Percentiles rank a stretch among this genome's conserved stretches.
phyloP scores from a whole-genome alignment of 1,140 invertebrate species.

The Drosophila athabasca region DNA sequence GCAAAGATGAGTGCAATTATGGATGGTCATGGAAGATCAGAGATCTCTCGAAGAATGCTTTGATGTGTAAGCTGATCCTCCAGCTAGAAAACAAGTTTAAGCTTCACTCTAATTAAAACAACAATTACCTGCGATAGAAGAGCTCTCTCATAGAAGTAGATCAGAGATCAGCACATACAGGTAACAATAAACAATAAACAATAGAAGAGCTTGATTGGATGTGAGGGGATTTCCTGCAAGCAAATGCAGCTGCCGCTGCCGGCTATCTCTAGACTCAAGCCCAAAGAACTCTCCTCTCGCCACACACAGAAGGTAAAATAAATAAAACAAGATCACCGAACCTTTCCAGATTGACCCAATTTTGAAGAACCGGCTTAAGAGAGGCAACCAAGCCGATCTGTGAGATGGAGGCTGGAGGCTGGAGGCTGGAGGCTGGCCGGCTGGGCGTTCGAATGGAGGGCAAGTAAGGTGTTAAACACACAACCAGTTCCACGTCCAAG shows the following conservation, averaged over 20 bases:
- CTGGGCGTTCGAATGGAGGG: slow-evolving; percentile 27
- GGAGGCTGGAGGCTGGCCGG: not conserved
- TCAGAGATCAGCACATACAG: slow-evolving; percentile 22
- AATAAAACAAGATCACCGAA: slow-evolving; percentile 71
- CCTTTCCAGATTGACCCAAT: slow-evolving; percentile 78
- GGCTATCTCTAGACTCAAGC: not conserved
- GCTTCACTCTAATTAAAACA: slow-evolving; percentile 22
- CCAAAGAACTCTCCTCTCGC: too few relatives aligned
- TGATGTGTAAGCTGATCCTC: not conserved
- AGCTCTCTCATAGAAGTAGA: not conserved
- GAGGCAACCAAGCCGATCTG: slow-evolving; percentile 5
- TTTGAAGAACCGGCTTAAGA: slow-evolving; percentile 59
- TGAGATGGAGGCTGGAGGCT: slow-evolving; percentile 3
- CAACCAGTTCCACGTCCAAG: slow-evolving; percentile 65
- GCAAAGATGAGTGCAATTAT: slow-evolving; percentile 38
- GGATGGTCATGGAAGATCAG: not conserved
- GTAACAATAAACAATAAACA: slow-evolving; percentile 40
- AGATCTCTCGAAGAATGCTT: slow-evolving; percentile 5
- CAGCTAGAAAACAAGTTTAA: not conserved
- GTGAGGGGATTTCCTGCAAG: slow-evolving; percentile 28
- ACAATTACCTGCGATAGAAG: slow-evolving; percentile 14
- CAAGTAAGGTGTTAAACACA: slow-evolving; percentile 64
- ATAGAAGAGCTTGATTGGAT: slow-evolving; percentile 51
- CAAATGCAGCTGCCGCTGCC: slow-evolving; percentile 23
- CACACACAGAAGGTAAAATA: slow-evolving; percentile 42